Base-by-base conservation (phyloP, 2,113 vertebrate genomes). In the Sinocyclocheilus grahami region DNA sequence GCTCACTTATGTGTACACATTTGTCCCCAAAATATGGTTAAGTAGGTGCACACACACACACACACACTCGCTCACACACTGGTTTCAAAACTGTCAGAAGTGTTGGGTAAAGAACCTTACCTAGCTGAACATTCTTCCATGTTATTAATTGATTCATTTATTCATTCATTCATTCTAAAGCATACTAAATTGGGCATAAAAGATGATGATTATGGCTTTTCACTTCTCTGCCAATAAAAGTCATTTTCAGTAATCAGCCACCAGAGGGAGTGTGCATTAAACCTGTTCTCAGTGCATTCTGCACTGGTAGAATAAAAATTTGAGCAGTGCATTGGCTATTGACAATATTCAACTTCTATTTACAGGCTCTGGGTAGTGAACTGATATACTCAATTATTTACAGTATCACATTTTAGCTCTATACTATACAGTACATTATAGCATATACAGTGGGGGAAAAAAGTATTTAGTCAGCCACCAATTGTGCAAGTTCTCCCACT, bases 181-280 rank as follows among this genome's bases (percentile, higher is more conserved):
- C 42, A 42, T 42, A 8, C 42, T 42, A 42, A 42, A 42, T 8
- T 42, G 42, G 42, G 7, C 42, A 42, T 42, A 39, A 39, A 39
- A 1, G 42, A 42, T n/a, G n/a, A n/a, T n/a, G n/a, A n/a, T n/a
- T n/a, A n/a, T n/a, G n/a, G n/a, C n/a, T n/a, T n/a, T n/a, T n/a
- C n/a, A n/a, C n/a, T n/a, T n/a, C n/a, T n/a, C n/a, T n/a, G n/a
- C n/a, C n/a, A n/a, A n/a, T n/a, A n/a, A n/a, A n/a, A n/a, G n/a
- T 22, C 1, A 16, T 83, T 37, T 82, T 48, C 78, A 76, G 20
- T 11, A 63, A 39, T 75, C 48, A 51, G 46, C 84, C 87, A 83
- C 79, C 37, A 83, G 87, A 81, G 62, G 87, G 78, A 48, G 46
- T 12, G 46, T 48, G 39, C 24, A 46, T 78, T 55, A 33, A 53